These are phyloP conservation scores for Nomada ferruginata DNA, from an alignment of 2,888 invertebrate genomes.

Conservation along the genomic window DNA sequence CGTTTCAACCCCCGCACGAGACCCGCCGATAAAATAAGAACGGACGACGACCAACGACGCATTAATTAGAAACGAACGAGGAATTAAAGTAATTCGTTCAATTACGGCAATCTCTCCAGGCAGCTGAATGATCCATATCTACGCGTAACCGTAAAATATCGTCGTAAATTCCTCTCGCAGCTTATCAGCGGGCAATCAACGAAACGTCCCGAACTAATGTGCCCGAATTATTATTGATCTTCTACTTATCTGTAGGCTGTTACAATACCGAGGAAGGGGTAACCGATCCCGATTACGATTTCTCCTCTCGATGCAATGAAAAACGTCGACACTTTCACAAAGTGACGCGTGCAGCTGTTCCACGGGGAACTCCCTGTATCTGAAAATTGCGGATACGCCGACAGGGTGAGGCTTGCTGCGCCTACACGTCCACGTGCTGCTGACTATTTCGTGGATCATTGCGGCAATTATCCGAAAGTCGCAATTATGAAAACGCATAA, in stretches of 20 bases:
- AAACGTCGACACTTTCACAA: slow-evolving; percentile 70
- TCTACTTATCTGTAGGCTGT: slow-evolving; percentile 11
- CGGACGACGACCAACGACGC: not conserved
- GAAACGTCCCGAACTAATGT: slow-evolving; percentile 6
- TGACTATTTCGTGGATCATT: not conserved
- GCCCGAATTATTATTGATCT: slow-evolving; percentile 28
- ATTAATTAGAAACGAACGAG: not conserved
- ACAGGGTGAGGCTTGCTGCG: slow-evolving; percentile 15
- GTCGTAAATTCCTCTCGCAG: not conserved
- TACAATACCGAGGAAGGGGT: slow-evolving; percentile 41
- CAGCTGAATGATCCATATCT: not conserved
- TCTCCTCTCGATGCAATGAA: slow-evolving; percentile 66
- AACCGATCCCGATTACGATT: slow-evolving; percentile 62
- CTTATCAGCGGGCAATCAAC: slow-evolving; percentile 1
- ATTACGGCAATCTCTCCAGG: not conserved
- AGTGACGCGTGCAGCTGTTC: slow-evolving; percentile 61
- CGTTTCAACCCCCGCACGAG: not conserved
- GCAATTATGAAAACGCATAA: too few relatives aligned
- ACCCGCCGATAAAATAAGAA: not conserved
- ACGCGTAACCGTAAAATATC: not conserved
- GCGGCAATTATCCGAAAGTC: too few relatives aligned
- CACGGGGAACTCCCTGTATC: slow-evolving; percentile 53
- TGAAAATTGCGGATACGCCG: slow-evolving; percentile 54
- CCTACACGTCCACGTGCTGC: not conserved
- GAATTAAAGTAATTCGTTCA: slow-evolving; percentile 18